Conservation (phyloP, 2,888 invertebrate genomes). For the Amorpha juglandis region DNA sequence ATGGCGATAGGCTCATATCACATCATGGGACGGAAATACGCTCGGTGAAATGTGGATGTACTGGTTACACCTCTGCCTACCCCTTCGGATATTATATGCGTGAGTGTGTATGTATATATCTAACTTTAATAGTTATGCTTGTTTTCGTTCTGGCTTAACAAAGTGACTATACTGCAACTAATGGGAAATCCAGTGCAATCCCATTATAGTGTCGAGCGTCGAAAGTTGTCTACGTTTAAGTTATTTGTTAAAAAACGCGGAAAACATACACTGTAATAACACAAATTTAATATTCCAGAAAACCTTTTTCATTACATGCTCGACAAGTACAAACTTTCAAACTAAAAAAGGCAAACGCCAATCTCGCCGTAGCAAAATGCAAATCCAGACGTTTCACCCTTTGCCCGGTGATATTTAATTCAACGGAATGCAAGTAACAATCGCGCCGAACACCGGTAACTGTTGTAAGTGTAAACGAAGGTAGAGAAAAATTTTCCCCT, state of each 20-base stretch:
- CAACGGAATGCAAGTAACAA: conserved; percentile 78
- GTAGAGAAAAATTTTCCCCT: conserved; percentile 73
- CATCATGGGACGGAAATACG: too few relatives aligned
- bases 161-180: too few relatives aligned
- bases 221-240: too few relatives aligned
- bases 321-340: conserved; percentile 50
- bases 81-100: too few relatives aligned
- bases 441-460: conserved; percentile 76
- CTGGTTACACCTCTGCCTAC: too few relatives aligned
- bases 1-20: too few relatives aligned
- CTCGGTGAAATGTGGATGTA: too few relatives aligned
- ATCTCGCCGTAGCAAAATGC: conserved; percentile 70
- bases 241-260: background rate
- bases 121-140: too few relatives aligned
- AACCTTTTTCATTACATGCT: conserved; percentile 42
- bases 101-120: too few relatives aligned
- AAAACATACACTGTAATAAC: background rate
- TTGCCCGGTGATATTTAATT: conserved; percentile 80
- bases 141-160: too few relatives aligned
- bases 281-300: background rate
- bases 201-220: too few relatives aligned
- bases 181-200: too few relatives aligned
- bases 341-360: conserved; percentile 46
- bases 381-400: conserved; percentile 81
- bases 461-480: conserved; percentile 82